Evolutionary conservation across 2,797 vertebrate genomes (phyloP), one percentile per base, ranked within the genome.

Genomic region (Argyrosomus regius): DNA sequence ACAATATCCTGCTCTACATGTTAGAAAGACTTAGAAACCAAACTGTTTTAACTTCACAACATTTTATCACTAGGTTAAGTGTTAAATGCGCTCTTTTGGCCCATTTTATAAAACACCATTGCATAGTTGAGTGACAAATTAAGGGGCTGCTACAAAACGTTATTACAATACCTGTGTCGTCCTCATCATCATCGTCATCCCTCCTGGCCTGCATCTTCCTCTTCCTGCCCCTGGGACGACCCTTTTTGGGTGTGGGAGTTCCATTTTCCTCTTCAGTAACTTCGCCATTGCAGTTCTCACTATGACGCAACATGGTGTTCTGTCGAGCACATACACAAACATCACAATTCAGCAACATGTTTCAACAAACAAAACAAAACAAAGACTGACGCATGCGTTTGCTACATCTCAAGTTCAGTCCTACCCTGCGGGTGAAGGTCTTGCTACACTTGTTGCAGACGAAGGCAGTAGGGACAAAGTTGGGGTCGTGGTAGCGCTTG

Each of bases 281-380:
- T 4, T 93, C 91, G 0, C 98, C 98, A 18, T 89, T 95, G 90
- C 98, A 99, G 90, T 96, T 97, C 53, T 99, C 98, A 41, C 96
- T 90, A 69, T 99, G 98, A 86, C 98, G 96, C 86, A 98, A 96
- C 98, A 99, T 99, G 24, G 98, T 99, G 93, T 99, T 99, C 98
- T 99, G 65, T 61, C 80, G 54, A 77, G 68, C 48, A 49, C 13
- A 67, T 2, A 61, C 3, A 61, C 3, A 63, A 46, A 18, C 3
- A 77, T 73, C 17, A 79, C 17, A 63, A 10, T 3, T 45, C 4
- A 45, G 12, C 12, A 45, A 12, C 12, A 45, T 14, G 43, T 45
- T 1, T 45, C 12, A 14, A 14, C 43, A 45, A 14, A 14, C 43
- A 13, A 39, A 39, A 39, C 39, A 39, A 18, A 57, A 18, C 18